phyloP scores from a whole-genome alignment of 2,797 vertebrate genomes.

The Taeniopygia guttata region DNA sequence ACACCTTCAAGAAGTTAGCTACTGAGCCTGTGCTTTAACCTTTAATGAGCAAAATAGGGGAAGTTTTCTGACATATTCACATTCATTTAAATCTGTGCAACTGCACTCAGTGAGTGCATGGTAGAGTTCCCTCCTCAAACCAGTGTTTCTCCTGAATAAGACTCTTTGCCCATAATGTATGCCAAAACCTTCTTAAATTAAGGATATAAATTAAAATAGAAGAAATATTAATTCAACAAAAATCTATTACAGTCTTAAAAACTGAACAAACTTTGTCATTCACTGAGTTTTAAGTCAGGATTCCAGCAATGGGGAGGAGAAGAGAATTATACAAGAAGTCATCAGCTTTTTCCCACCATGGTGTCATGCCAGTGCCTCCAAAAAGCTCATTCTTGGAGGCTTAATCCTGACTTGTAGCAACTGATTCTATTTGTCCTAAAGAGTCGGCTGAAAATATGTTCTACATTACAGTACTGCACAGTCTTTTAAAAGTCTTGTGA shows the following conservation, averaged over 20 bases:
- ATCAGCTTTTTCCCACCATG: neutral
- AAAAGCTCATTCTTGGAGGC: slow-evolving; percentile 30
- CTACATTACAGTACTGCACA: slow-evolving; percentile 69
- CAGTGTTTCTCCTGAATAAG: neutral
- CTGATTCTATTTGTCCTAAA: slow-evolving; percentile 62
- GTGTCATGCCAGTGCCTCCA: slow-evolving; percentile 17
- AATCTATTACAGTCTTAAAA: neutral
- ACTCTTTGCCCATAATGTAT: neutral
- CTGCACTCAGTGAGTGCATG: neutral
- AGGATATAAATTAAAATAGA: neutral
- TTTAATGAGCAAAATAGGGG: neutral
- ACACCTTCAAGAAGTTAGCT: neutral
- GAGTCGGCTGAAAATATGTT: slow-evolving; percentile 67
- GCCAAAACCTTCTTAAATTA: neutral
- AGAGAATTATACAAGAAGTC: neutral
- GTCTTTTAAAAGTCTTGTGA: slow-evolving; percentile 58
- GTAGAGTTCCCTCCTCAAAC: neutral
- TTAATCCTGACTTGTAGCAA: slow-evolving; percentile 65
- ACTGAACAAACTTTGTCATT: neutral
- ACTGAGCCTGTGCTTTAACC: neutral
- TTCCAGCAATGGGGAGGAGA: neutral
- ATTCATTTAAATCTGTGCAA: neutral
- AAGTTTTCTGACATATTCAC: neutral
- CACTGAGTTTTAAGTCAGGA: neutral
- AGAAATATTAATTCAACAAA: neutral